Conservation (phyloP, 1,140 invertebrate genomes). For the Ips nitidus region DNA sequence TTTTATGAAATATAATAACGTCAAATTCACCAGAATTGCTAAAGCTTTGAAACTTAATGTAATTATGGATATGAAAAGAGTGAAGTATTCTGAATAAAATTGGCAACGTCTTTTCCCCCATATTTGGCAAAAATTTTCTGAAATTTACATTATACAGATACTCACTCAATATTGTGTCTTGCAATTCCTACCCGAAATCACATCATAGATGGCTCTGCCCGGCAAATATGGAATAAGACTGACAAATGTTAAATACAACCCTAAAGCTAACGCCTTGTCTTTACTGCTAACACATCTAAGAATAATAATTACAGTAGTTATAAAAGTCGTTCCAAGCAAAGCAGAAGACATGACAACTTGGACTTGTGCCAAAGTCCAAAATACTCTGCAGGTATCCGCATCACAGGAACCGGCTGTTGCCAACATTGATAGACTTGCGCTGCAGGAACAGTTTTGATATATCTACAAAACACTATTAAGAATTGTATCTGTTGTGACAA, state of each 20-base stretch:
- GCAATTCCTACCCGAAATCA: constrained; percentile 53
- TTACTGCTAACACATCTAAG: constrained; percentile 57
- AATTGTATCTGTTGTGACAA: neutral
- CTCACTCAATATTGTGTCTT: neutral
- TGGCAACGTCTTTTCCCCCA: constrained; percentile 34
- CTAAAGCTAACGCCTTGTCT: constrained; percentile 63
- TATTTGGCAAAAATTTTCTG: constrained; percentile 36
- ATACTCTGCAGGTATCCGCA: constrained; percentile 54
- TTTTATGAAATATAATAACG: constrained; percentile 27
- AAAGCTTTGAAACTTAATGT: constrained; percentile 40
- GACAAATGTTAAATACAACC: constrained; percentile 57
- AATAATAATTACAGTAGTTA: constrained; percentile 60
- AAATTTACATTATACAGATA: constrained; percentile 8
- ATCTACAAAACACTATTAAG: constrained; percentile 44
- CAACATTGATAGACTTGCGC: constrained; percentile 42
- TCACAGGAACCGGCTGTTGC: constrained; percentile 61
- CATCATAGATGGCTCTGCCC: constrained; percentile 58
- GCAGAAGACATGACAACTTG: constrained; percentile 51
- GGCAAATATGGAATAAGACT: constrained; percentile 59
- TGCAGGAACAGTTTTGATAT: constrained; percentile 60
- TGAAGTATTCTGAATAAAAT: constrained; percentile 41
- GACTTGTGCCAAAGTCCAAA: constrained; percentile 60
- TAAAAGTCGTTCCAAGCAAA: constrained; percentile 54
- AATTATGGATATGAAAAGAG: constrained; percentile 37
- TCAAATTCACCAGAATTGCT: constrained; percentile 33